These are phyloP conservation scores for Tupaia tana DNA, from an alignment of 2,113 vertebrate genomes.

Conservation along the genomic window DNA sequence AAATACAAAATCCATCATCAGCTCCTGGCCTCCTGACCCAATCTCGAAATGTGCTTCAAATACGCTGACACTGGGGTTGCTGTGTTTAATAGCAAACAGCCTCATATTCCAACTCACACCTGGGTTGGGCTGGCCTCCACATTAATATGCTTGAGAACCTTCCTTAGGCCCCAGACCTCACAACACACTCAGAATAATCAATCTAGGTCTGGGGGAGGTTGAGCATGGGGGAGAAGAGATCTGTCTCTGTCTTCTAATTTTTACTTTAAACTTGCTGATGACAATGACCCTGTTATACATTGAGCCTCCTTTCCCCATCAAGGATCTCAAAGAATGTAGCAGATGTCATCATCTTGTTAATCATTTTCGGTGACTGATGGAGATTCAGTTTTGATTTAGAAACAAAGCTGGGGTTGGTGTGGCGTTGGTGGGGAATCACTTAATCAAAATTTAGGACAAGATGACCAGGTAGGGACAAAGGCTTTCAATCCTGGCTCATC, in stretches of 20 bases:
- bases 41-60: constrained; percentile 64
- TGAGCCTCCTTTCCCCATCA: not conserved
- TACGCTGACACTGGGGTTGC: constrained; percentile 49
- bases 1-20: constrained; percentile 72
- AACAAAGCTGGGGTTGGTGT: not conserved
- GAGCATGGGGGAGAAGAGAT: not conserved
- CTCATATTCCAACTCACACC: constrained; percentile 3
- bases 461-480: not conserved
- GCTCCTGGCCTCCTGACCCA: constrained; percentile 67
- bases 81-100: constrained; percentile 28
- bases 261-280: not conserved
- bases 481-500: not conserved
- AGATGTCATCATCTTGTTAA: not conserved
- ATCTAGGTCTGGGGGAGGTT: not conserved
- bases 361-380: constrained; percentile 19
- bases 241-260: not conserved
- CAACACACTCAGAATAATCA: not conserved
- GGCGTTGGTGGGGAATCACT: not conserved
- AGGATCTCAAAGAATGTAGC: constrained; percentile 8
- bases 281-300: not conserved
- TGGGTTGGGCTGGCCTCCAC: constrained; percentile 33
- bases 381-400: constrained; percentile 33
- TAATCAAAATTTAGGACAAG: not conserved
- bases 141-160: not conserved
- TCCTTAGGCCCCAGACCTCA: not conserved